A percentile compares a stretch with the other conserved stretches of the same genome.
These are phyloP conservation scores for Pagrus major DNA, from an alignment of 2,113 vertebrate genomes.

Conservation along the genomic window DNA sequence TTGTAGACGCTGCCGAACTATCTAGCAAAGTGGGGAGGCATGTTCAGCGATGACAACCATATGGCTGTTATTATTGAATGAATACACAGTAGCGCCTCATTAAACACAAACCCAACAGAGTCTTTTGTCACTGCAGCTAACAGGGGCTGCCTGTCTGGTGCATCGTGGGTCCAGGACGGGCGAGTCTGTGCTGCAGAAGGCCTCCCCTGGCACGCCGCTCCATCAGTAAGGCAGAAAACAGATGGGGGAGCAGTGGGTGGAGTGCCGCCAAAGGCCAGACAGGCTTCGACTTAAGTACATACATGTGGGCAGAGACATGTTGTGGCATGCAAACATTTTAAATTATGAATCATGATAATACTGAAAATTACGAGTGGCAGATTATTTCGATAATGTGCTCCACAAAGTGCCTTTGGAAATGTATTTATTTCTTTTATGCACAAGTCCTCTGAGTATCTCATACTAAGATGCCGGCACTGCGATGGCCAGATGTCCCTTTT, in stretches of 20 bases:
- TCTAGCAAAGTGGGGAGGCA: slow-evolving; percentile 63
- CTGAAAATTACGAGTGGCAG: not conserved
- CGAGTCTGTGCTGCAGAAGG: slow-evolving; percentile 38
- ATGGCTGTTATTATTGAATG: slow-evolving; percentile 75
- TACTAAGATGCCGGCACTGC: not conserved
- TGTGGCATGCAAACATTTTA: not conserved
- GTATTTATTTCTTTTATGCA: not conserved
- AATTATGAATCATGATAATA: not conserved
- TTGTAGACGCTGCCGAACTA: slow-evolving; percentile 59
- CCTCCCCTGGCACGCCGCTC: slow-evolving; percentile 40
- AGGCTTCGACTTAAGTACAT: slow-evolving; percentile 8
- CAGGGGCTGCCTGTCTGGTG: slow-evolving; percentile 67
- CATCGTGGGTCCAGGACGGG: slow-evolving; percentile 46
- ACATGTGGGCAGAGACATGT: slow-evolving; percentile 12
- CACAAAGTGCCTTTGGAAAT: not conserved
- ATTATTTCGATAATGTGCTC: not conserved
- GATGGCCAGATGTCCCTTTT: slow-evolving; percentile 7
- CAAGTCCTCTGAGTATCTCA: slow-evolving; percentile 9
- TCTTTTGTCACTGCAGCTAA: slow-evolving; percentile 76
- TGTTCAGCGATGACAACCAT: slow-evolving; percentile 75
- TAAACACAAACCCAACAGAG: slow-evolving; percentile 71
- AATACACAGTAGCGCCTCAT: slow-evolving; percentile 77
- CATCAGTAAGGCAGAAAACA: slow-evolving; percentile 54
- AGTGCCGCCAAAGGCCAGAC: slow-evolving; percentile 30
- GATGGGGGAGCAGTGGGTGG: slow-evolving; percentile 37